Conservation (phyloP, 1,140 invertebrate genomes). For the Magallana ariakensis region DNA sequence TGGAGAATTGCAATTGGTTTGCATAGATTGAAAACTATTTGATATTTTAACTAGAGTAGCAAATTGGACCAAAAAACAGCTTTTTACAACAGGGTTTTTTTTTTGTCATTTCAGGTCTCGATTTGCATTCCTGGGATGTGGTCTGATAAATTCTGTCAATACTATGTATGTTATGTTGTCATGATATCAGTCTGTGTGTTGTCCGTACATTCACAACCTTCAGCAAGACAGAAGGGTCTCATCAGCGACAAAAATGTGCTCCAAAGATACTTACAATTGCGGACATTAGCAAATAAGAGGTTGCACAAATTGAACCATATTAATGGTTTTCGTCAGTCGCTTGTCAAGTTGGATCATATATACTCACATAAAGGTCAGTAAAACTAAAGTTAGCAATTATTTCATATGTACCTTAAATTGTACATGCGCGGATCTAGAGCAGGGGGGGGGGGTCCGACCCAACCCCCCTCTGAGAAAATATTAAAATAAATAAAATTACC, state of each 20-base stretch:
- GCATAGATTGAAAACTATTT: no score
- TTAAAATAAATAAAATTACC: no score
- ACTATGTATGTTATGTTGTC: slow-evolving; percentile 10
- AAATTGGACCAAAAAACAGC: no score
- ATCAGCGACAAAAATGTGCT: slow-evolving; percentile 30
- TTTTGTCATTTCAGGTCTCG: slow-evolving; percentile 19
- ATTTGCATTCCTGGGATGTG: slow-evolving; percentile 20
- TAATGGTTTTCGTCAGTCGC: neutral
- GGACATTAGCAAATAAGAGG: neutral
- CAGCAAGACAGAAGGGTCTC: neutral
- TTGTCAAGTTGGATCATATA: neutral
- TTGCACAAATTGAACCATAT: neutral
- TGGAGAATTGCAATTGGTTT: no score
- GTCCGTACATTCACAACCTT: neutral
- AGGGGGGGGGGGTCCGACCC: no score
- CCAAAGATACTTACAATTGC: neutral
- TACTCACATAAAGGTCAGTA: slow-evolving; percentile 11
- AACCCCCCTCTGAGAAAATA: no score
- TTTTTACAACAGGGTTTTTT: neutral
- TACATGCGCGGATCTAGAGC: no score
- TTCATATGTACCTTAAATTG: no score
- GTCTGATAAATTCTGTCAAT: slow-evolving; percentile 9
- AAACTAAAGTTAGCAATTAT: no score
- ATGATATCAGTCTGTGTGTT: neutral
- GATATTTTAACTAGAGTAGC: no score